Conservation (phyloP, 2,113 vertebrate genomes). For the Pomatostomus ruficeps region DNA sequence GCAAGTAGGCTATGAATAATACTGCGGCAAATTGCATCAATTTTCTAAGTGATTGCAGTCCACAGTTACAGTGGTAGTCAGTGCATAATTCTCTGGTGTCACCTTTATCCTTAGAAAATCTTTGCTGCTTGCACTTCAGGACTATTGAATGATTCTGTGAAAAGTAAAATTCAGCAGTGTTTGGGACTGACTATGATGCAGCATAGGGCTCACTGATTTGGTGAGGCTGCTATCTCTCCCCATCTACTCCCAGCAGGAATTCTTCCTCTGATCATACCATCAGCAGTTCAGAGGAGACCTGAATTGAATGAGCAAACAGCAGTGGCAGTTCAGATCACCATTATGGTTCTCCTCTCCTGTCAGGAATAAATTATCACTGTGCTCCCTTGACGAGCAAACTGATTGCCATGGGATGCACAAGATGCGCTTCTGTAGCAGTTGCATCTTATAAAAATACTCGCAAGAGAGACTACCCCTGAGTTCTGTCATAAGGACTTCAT, state of each 20-base stretch:
- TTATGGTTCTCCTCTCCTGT: not conserved
- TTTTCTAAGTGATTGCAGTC: not conserved
- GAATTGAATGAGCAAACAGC: not conserved
- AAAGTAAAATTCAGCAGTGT: not conserved
- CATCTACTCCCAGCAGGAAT: not conserved
- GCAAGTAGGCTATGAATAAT: not conserved
- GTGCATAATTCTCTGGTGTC: not conserved
- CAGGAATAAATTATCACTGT: not conserved
- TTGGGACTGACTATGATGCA: not conserved
- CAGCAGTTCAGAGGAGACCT: not conserved
- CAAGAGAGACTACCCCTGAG: not conserved
- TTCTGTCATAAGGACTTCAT: slow-evolving; percentile 35
- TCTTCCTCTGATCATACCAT: not conserved
- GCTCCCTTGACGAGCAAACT: not conserved
- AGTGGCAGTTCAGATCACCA: not conserved
- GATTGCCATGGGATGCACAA: not conserved
- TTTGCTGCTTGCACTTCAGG: not conserved
- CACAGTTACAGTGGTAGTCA: not conserved
- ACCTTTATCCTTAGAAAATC: not conserved
- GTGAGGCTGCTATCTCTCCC: not conserved
- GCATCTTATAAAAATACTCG: slow-evolving; percentile 19
- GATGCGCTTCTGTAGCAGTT: not conserved
- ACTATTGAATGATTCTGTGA: not conserved
- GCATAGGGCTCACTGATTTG: not conserved
- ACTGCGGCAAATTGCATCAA: not conserved